Evolutionary conservation across 1,140 invertebrate genomes (phyloP).

Genomic region (Agrypnia vestita): DNA sequence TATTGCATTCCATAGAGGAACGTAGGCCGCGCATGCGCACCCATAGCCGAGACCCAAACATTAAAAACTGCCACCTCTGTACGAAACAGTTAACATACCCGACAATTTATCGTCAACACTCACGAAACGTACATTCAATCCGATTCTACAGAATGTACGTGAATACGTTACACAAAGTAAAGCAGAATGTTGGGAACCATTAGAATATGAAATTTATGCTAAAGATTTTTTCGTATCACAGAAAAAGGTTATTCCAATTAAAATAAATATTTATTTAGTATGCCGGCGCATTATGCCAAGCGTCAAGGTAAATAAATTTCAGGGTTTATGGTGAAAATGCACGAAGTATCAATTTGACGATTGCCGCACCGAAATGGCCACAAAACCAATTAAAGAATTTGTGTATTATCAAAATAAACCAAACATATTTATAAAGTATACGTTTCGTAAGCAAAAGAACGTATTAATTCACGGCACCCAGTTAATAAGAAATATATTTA

Average conservation of each 20-base stretch:
- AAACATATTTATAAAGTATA: too few species aligned
- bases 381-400: conserved; percentile 11
- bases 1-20: not conserved
- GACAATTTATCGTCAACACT: not conserved
- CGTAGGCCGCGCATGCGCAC: not conserved
- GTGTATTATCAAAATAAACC: not conserved
- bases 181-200: too few species aligned
- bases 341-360: conserved; percentile 4
- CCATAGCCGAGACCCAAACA: not conserved
- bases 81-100: not conserved
- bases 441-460: too few species aligned
- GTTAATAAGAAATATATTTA: too few species aligned
- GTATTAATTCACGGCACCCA: too few species aligned
- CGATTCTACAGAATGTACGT: not conserved
- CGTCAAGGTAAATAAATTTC: conserved; percentile 10
- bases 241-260: conserved; percentile 10
- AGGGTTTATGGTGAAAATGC: conserved; percentile 18
- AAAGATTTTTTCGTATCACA: conserved; percentile 2
- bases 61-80: not conserved
- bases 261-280: conserved; percentile 28
- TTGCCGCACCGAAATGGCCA: not conserved
- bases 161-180: too few species aligned
- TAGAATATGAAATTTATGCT: too few species aligned
- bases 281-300: conserved; percentile 9
- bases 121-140: not conserved